Evolutionary conservation across 1,140 invertebrate genomes (phyloP).

Genomic region (Lepidurus arcticus): DNA sequence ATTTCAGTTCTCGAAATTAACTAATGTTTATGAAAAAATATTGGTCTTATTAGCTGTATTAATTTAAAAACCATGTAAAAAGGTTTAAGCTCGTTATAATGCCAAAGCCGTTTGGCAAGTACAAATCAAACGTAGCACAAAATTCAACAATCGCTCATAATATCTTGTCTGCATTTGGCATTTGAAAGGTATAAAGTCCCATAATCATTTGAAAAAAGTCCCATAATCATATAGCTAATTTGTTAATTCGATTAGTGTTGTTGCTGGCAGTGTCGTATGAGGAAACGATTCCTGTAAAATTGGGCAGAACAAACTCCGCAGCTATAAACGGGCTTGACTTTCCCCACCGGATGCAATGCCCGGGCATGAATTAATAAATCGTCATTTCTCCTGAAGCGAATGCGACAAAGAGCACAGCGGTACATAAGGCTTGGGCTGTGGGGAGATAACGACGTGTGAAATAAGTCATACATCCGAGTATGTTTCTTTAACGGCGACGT

Average conservation of each 20-base stretch:
- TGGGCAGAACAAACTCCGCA: not conserved
- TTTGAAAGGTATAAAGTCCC: not conserved
- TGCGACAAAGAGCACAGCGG: not conserved
- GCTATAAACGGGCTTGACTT: conserved; percentile 10
- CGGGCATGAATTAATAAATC: conserved; percentile 4
- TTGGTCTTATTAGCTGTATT: too few relatives aligned
- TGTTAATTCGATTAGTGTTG: not conserved
- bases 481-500: not conserved
- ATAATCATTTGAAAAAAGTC: not conserved
- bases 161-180: not conserved
- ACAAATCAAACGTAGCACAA: too few relatives aligned
- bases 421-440: conserved; percentile 6
- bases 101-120: too few relatives aligned
- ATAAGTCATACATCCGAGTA: not conserved
- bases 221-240: not conserved
- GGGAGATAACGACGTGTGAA: conserved; percentile 8
- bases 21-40: too few relatives aligned
- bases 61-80: too few relatives aligned
- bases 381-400: not conserved
- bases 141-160: too few relatives aligned
- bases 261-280: not conserved
- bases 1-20: too few relatives aligned
- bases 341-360: not conserved
- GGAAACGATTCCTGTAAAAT: not conserved
- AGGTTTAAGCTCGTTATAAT: too few relatives aligned